These are phyloP conservation scores for Pachyseris speciosa DNA, from an alignment of 64 coral and sea anemone genomes.

Conservation along the genomic window DNA sequence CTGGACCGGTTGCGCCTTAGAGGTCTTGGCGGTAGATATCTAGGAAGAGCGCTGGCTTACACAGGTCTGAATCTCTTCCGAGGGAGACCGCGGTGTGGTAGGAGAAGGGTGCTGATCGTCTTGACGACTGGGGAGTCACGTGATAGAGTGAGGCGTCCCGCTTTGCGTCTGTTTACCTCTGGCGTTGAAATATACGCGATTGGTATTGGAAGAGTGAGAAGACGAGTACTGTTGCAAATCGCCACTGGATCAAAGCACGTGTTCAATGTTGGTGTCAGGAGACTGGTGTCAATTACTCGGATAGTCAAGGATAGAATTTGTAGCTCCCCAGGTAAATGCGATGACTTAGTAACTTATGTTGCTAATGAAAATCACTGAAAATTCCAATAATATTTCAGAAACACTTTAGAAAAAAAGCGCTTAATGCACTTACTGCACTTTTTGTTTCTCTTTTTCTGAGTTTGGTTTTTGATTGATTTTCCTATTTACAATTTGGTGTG, in stretches of 20 bases:
- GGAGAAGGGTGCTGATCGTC: slow-evolving; percentile 60
- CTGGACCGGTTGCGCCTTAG: slow-evolving; percentile 1
- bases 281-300: slow-evolving; percentile 12
- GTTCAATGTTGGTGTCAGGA: background rate
- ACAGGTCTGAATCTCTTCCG: slow-evolving; percentile 32
- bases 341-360: background rate
- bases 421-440: too few species aligned
- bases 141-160: slow-evolving; percentile 21
- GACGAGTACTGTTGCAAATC: background rate
- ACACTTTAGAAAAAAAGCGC: too few species aligned
- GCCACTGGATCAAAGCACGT: slow-evolving; percentile 24
- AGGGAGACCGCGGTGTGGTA: slow-evolving; percentile 40
- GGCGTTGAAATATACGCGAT: slow-evolving; percentile 61
- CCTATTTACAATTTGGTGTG: too few species aligned
- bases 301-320: slow-evolving; percentile 39
- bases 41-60: slow-evolving; percentile 51
- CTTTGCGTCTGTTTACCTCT: background rate
- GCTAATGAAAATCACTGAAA: too few species aligned
- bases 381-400: too few species aligned
- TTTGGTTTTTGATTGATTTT: background rate
- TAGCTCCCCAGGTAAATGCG: slow-evolving; percentile 13
- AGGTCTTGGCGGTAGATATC: slow-evolving; percentile 1
- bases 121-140: slow-evolving; percentile 43
- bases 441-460: too few species aligned
- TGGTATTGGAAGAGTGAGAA: slow-evolving; percentile 23